Conservation (phyloP, 2,888 invertebrate species). For the Cheilosia urbana region DNA sequence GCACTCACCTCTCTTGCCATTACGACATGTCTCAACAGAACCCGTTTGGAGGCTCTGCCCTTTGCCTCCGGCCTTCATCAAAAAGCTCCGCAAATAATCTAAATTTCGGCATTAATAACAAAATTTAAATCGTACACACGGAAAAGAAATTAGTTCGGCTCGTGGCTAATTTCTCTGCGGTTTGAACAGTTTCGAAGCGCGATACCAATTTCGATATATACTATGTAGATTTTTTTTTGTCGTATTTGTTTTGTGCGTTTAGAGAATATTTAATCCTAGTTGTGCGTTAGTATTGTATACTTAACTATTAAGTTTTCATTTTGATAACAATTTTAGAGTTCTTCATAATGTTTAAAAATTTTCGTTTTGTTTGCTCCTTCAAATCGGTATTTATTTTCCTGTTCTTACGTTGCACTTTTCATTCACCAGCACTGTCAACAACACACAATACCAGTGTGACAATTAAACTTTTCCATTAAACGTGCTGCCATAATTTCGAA, state of each 20-base stretch:
- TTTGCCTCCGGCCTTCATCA: conserved; percentile 81
- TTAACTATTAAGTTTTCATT: background rate
- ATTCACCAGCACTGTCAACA: conserved; percentile 53
- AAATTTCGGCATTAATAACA: conserved; percentile 77
- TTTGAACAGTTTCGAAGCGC: conserved; percentile 6
- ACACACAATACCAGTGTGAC: conserved; percentile 38
- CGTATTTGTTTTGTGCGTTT: conserved; percentile 34
- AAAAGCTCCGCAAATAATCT: conserved; percentile 77
- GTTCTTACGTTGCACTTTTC: conserved; percentile 60
- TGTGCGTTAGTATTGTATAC: conserved; percentile 25
- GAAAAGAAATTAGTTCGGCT: conserved; percentile 7
- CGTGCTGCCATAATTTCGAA: conserved; percentile 45
- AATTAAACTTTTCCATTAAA: conserved; percentile 35
- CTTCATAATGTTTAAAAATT: conserved; percentile 16
- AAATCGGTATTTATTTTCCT: conserved; percentile 9
- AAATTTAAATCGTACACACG: conserved; percentile 22
- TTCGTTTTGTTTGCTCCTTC: conserved; percentile 21
- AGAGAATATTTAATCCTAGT: conserved; percentile 27
- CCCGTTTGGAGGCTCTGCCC: conserved; percentile 83
- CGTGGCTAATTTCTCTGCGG: background rate
- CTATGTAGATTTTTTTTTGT: conserved; percentile 7
- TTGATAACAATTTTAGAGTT: conserved; percentile 7
- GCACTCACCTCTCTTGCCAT: conserved; percentile 84
- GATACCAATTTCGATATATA: conserved; percentile 10
- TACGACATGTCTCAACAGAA: conserved; percentile 84